Base-by-base conservation (phyloP, 2,797 vertebrate species). In the Tachyglossus aculeatus region DNA sequence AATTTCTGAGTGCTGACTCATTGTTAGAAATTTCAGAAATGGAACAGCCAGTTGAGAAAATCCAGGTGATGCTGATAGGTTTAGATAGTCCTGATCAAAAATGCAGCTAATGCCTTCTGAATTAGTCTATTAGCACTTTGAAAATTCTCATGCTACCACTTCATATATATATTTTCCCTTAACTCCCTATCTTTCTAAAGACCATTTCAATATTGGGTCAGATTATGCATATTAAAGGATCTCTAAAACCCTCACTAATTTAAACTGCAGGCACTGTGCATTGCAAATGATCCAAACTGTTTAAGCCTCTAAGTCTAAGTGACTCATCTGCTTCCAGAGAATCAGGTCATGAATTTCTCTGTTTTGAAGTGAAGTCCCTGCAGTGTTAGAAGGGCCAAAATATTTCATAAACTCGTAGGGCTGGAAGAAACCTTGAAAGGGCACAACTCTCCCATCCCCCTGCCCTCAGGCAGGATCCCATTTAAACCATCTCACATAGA, bases 201-300 rank as follows among this genome's bases (percentile, higher is more conserved):
- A 89, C 67, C 63, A 74, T 90, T 75, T 90, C 79, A 86, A 85
- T 89, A 88, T 83, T 82, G 57, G 78, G 85, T 90, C 81, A 91
- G 77, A 89, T 89, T 88, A 89, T 88, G 74, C 74, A 89, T 89
- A 87, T 87, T 89, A 91, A 90, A 78, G 64, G 55, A 56, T 85
- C 27, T 74, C 65, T 61, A 79, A 92, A 90, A 89, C 60, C 60
- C 79, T 86, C 10, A n/a, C 52, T 86, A 81, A 88, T 87, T 89
- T 86, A 83, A 87, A 55, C 57, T 73, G 31, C 60, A 82, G 67
- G 52, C 67, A 27, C 45, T 62, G 41, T n/a, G 34, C 75, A 84
- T 88, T 84, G 75, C 77, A 88, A 88, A 88, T 75, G 61, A 77
- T 57, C 74, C 67, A 60, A 68, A 67, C 64, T 48, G 55, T 38